Base-by-base conservation (phyloP, 2,797 vertebrate genomes). In the Sciurus vulgaris region DNA sequence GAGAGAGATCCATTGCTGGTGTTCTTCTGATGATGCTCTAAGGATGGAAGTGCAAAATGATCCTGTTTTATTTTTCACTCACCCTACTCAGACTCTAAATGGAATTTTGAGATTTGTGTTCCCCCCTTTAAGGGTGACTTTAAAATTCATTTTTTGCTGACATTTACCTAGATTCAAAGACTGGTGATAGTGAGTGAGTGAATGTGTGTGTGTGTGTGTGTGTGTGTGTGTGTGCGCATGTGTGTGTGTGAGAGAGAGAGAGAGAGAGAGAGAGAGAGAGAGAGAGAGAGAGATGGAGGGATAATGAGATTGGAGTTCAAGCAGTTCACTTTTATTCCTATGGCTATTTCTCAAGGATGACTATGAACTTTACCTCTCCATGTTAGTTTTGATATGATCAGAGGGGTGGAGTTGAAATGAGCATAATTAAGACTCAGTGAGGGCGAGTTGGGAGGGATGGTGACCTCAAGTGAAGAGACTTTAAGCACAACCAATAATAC, bases 121-220 rank as follows among this genome's bases (percentile, higher is more conserved):
- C 94, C 28, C 30, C 14, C 28, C 17, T 91, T 82, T 38, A 84
- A 91, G n/a, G 35, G 72, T 81, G 73, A 4, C 14, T 61, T 76
- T 79, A 76, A 79, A 91, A 15, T 86, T 94, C 15, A 56, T 28
- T 88, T 54, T 93, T 38, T 87, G 65, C 35, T 83, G n/a, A 92
- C 20, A 67, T 79, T 82, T 9, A 67, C 35, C 33, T 90, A 85
- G 54, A 33, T 90, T 88, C 35, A 78, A 93, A 81, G 61, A 61
- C 26, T 77, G 44, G 3, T 63, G 41, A 6, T 86, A 41, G 17
- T 74, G 15, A 3, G 5, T 35, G 9, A 35, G 38, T 44, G 26
- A 20, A 5, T 22, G 33, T 33, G 11, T 33, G 24, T 47, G 33
- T 59, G n/a, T 38, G 70, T 78, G 35, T 51, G 51, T 77, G 30